Base-by-base conservation (phyloP, 2,797 vertebrate genomes). In the Orientallactaga sibirica region DNA sequence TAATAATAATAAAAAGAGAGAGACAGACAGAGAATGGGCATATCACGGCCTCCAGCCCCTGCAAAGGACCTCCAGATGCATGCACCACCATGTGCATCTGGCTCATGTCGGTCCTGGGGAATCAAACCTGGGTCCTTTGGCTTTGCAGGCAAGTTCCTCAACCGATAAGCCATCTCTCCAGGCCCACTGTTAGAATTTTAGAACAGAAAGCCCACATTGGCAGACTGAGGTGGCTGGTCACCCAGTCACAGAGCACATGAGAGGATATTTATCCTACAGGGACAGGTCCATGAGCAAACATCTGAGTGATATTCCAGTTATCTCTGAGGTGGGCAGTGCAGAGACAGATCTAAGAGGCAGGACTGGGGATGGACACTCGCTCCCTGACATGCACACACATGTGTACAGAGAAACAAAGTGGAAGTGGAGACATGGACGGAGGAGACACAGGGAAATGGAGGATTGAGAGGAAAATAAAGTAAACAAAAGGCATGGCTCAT, bases 361-460 rank as follows among this genome's bases (percentile, higher is more conserved):
- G 5, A 22, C 15, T 25, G 29, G 19, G 33, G 67, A 77, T 5
- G 19, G 29, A 81, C 22, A 20, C 22, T 22, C 0, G 0, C 6
- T 61, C 2, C 7, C 33, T 37, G n/a, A 12, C 22, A 20, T 0
- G 0, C 62, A 77, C 33, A 20, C 2, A 3, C 3, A 0, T 12
- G 55, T 18, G 33, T 55, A 27, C 62, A 22, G 78, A 68, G 2
- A 90, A 12, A 12, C 67, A 70, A 16, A n/a, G 29, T 20, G 24
- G 22, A 73, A 74, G 67, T 52, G 33, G 33, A 29, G 58, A 73
- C 22, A 15, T 1, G 37, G 33, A n/a, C 55, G 52, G 84, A 91
- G 64, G n/a, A 83, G 27, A 48, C 10, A 4, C 41, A 8, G 24
- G 61, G 11, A 19, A 43, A 5, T 8, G 41, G 52, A 86, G 10